phyloP scores from a whole-genome alignment of 2,888 invertebrate genomes.

The Oeneis ivallda region DNA sequence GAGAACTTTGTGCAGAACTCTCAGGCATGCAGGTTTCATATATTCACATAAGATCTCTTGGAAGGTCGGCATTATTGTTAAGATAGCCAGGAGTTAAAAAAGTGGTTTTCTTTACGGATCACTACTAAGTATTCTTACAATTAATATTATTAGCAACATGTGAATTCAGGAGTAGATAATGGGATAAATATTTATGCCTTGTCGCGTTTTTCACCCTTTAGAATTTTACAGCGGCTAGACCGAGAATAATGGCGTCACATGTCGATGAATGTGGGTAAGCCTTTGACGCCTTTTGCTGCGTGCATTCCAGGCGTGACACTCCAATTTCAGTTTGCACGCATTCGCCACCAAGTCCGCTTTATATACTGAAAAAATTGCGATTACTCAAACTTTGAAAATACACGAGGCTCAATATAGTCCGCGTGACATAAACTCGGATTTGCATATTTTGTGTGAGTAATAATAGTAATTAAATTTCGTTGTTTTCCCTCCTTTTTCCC shows the following conservation, averaged over 20 bases:
- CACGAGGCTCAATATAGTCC: too few species aligned
- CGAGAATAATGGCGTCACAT: constrained; percentile 59
- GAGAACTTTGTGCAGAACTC: too few species aligned
- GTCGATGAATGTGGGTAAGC: constrained; percentile 70
- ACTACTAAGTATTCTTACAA: neutral
- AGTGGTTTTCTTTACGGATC: too few species aligned
- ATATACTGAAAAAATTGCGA: neutral
- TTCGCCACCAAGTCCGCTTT: constrained; percentile 39
- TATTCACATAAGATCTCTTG: too few species aligned
- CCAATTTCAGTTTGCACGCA: constrained; percentile 68
- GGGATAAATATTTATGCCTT: constrained; percentile 1
- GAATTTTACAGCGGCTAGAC: constrained; percentile 46
- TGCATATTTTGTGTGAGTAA: too few species aligned
- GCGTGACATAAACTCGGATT: too few species aligned
- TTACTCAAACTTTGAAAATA: neutral
- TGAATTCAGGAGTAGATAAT: neutral
- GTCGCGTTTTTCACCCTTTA: constrained; percentile 42
- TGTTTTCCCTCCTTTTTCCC: neutral
- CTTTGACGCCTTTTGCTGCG: constrained; percentile 73
- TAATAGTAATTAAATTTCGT: too few species aligned
- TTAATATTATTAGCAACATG: neutral
- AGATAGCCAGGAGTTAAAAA: too few species aligned
- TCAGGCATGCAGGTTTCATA: too few species aligned
- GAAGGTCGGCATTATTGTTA: too few species aligned
- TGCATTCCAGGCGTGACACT: constrained; percentile 65